Evolutionary conservation across 2,888 invertebrate genomes (phyloP).

Genomic region (Melieria picta): DNA sequence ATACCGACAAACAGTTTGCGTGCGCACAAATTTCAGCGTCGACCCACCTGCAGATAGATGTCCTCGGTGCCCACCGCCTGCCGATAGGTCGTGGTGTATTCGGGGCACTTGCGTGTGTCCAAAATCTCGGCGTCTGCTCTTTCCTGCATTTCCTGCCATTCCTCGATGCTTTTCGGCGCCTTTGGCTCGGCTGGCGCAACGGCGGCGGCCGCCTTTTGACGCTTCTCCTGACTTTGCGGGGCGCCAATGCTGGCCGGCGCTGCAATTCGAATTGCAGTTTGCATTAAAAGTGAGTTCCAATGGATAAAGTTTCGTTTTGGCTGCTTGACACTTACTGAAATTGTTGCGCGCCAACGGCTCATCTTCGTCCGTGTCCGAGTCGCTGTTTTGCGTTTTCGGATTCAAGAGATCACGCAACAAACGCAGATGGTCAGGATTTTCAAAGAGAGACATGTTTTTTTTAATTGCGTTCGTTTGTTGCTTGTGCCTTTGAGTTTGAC

Average conservation of each 20-base stretch:
- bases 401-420: slow-evolving; percentile 55
- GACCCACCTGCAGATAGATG: slow-evolving; percentile 79
- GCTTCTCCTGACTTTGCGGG: slow-evolving; percentile 19
- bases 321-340: slow-evolving; percentile 49
- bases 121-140: slow-evolving; percentile 69
- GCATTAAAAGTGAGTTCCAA: background rate
- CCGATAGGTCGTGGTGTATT: slow-evolving; percentile 83
- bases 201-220: slow-evolving; percentile 22
- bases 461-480: background rate
- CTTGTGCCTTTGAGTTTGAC: background rate
- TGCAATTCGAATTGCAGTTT: slow-evolving; percentile 44
- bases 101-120: slow-evolving; percentile 75
- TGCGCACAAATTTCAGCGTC: slow-evolving; percentile 11
- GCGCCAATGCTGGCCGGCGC: slow-evolving; percentile 67
- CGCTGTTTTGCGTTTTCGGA: slow-evolving; percentile 51
- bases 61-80: slow-evolving; percentile 88
- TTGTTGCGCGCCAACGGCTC: slow-evolving; percentile 46
- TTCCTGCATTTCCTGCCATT: slow-evolving; percentile 67
- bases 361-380: slow-evolving; percentile 59
- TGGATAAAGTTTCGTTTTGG: background rate
- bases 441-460: slow-evolving; percentile 58
- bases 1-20: background rate
- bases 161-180: slow-evolving; percentile 52
- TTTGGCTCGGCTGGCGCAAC: slow-evolving; percentile 33
- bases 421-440: slow-evolving; percentile 56